Evolutionary conservation across 1,140 invertebrate species (phyloP), one percentile per base, ranked within the genome.

Genomic region (Leptopilina boulardi): DNA sequence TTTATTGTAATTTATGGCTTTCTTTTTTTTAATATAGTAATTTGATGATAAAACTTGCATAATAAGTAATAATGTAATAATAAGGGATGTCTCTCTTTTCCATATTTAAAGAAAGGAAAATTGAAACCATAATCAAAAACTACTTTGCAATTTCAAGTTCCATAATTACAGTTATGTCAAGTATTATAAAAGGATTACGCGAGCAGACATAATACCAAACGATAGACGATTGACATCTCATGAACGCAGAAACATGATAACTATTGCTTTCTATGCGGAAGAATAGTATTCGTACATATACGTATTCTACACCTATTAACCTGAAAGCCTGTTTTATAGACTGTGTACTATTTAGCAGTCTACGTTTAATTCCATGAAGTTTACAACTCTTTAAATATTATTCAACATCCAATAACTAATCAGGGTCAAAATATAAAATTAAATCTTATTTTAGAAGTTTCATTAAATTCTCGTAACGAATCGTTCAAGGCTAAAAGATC

Each of bases 221-320:
- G 15, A 41, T 71, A 41, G 10, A 34, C 34, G 34, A 71, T 71
- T n/a, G 11, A 44, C 34, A n/a, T 71, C 30, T 71, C 70, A 18
- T 71, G 34, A 15, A 42, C 34, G 34, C 34, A 71, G 70, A 73
- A 76, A 78, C 19, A 13, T 21, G 78, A 79, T 83, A 83, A 83
- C 56, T 77, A 41, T 80, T 70, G 82, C 86, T 87, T 87, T 87
- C 86, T 87, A 87, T 79, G 44, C 86, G 86, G 86, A 87, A 87
- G 84, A 77, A 38, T 13, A 21, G 19, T 59, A 38, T 30, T 76
- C 5, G 3, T 38, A 38, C 34, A 38, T 38, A 38, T 9, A 38
- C 5, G 5, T 6, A 38, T 38, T 38, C 5, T 38, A 38, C 34
- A 38, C 41, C 34, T 21, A 76, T 76, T 76, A 71, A 75, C 42